Evolutionary conservation across 1,140 invertebrate genomes (phyloP).

Genomic region (Eumeta japonica): DNA sequence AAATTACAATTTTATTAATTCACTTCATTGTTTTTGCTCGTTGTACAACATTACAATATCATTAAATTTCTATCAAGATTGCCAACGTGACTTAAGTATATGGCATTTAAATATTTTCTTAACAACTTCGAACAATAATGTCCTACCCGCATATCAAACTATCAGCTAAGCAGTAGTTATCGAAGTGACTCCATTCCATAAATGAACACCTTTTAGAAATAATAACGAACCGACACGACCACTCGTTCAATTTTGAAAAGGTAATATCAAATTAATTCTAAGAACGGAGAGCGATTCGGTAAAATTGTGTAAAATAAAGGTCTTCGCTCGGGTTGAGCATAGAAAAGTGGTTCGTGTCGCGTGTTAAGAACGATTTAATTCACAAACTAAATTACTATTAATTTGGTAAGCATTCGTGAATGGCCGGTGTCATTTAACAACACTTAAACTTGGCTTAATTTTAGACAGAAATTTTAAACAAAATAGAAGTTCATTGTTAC

Average conservation of each 20-base stretch:
- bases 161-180: neutral
- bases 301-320: constrained; percentile 58
- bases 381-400: constrained; percentile 55
- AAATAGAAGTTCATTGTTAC: too few relatives aligned
- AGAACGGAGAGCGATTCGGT: constrained; percentile 54
- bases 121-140: neutral
- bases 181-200: neutral
- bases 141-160: neutral
- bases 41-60: too few relatives aligned
- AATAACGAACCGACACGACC: constrained; percentile 42
- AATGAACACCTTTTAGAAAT: constrained; percentile 31
- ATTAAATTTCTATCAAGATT: too few relatives aligned
- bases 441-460: constrained; percentile 36
- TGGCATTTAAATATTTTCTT: neutral
- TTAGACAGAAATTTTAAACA: too few relatives aligned
- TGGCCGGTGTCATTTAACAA: constrained; percentile 44
- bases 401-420: constrained; percentile 52
- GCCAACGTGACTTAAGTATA: too few relatives aligned
- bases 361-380: constrained; percentile 55
- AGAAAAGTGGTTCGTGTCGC: constrained; percentile 56
- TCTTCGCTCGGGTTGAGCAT: constrained; percentile 45
- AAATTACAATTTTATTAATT: too few relatives aligned
- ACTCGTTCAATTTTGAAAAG: constrained; percentile 55
- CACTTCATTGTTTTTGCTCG: too few relatives aligned
- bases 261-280: constrained; percentile 57